Evolutionary conservation across 2,797 vertebrate genomes (phyloP).

Genomic region (Melanotaenia boesemani): DNA sequence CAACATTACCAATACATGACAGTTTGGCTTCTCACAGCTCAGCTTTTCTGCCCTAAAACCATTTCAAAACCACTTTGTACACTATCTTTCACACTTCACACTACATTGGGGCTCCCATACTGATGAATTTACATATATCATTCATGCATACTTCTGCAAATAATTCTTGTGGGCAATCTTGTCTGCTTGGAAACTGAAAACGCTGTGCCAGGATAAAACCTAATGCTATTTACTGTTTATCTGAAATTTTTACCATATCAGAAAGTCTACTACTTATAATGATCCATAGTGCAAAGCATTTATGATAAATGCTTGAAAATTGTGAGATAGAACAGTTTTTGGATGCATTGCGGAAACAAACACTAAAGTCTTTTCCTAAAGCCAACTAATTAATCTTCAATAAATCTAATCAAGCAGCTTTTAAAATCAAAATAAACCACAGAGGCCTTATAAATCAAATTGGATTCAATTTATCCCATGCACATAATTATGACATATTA

Average conservation of each 20-base stretch:
- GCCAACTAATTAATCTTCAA: neutral
- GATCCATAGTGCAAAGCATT: neutral
- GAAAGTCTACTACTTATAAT: neutral
- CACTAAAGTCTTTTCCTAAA: too few relatives aligned
- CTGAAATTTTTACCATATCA: neutral
- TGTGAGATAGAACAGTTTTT: neutral
- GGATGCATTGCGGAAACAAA: neutral
- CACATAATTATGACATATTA: neutral
- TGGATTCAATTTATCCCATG: neutral
- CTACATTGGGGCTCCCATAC: slow-evolving; percentile 20
- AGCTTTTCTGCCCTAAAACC: slow-evolving; percentile 21
- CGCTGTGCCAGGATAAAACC: slow-evolving; percentile 1
- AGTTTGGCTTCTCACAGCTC: slow-evolving; percentile 36
- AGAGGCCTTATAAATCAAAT: neutral
- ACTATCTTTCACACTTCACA: slow-evolving; percentile 30
- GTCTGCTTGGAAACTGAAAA: slow-evolving; percentile 12
- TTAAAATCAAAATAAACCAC: neutral
- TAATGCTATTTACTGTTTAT: neutral
- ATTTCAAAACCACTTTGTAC: slow-evolving; percentile 26
- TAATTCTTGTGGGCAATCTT: neutral
- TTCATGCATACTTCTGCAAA: slow-evolving; percentile 14
- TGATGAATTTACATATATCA: slow-evolving; percentile 30
- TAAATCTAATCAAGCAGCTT: neutral
- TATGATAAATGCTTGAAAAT: neutral
- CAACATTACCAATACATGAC: slow-evolving; percentile 43